phyloP scores from a whole-genome alignment of 2,113 vertebrate genomes.

The Tringa solitaria region DNA sequence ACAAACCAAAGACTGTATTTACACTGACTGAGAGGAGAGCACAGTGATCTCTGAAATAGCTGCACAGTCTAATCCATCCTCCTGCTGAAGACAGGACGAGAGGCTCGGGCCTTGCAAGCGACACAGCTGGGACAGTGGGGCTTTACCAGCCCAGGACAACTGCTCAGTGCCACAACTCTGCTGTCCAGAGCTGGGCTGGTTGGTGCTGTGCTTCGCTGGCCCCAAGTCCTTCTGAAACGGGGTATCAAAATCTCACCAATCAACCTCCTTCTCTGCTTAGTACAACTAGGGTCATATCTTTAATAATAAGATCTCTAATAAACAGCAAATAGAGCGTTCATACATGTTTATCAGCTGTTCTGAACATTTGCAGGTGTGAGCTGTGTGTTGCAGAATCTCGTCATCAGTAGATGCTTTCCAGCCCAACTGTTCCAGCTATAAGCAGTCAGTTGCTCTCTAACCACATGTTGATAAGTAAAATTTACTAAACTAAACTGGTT shows the following conservation, averaged over 20 bases:
- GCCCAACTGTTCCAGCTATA: not conserved
- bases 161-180: not conserved
- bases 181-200: not conserved
- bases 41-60: not conserved
- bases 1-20: not conserved
- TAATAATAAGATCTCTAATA: not conserved
- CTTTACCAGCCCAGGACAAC: not conserved
- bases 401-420: not conserved
- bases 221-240: not conserved
- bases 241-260: not conserved
- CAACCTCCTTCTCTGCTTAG: not conserved
- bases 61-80: not conserved
- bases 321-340: not conserved
- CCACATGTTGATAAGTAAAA: not conserved
- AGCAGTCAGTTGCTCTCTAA: not conserved
- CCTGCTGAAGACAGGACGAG: not conserved
- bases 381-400: not conserved
- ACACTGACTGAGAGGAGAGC: not conserved
- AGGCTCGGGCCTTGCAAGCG: not conserved
- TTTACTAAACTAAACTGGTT: not conserved
- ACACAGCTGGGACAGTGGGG: accelerated
- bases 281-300: not conserved
- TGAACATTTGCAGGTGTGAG: not conserved
- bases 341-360: not conserved
- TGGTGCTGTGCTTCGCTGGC: not conserved